These are phyloP conservation scores for Hypomesus transpacificus DNA, from an alignment of 2,113 vertebrate species.

Conservation along the genomic window DNA sequence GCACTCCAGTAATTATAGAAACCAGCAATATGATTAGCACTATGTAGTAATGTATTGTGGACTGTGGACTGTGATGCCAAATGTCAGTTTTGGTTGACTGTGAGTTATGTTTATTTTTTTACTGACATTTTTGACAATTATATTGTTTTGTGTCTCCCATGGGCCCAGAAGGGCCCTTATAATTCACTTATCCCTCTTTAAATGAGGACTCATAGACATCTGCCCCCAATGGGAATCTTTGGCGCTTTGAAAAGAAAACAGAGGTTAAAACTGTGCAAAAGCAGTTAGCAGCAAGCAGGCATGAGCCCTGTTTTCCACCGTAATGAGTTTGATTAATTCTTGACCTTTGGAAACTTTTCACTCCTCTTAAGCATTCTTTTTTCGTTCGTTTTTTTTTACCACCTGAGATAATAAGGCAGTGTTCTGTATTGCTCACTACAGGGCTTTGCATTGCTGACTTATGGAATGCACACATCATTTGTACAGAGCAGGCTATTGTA, in stretches of 20 bases:
- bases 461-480: conserved; percentile 27
- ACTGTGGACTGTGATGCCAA: conserved; percentile 7
- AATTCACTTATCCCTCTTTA: conserved; percentile 44
- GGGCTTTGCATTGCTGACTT: conserved; percentile 24
- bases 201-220: conserved; percentile 49
- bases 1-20: neutral
- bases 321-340: conserved; percentile 74
- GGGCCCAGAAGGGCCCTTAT: conserved; percentile 37
- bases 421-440: conserved; percentile 20
- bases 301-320: conserved; percentile 51
- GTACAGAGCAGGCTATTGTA: conserved; percentile 10
- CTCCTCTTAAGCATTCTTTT: conserved; percentile 46
- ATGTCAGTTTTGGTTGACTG: neutral
- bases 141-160: conserved; percentile 31
- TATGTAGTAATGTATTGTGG: neutral
- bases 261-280: conserved; percentile 62
- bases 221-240: conserved; percentile 46
- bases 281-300: conserved; percentile 48
- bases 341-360: conserved; percentile 73
- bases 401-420: conserved; percentile 42
- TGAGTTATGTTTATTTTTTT: neutral
- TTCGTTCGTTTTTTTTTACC: conserved; percentile 23
- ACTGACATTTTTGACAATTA: neutral
- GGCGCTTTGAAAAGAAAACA: conserved; percentile 57
- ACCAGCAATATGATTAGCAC: no score